Percentiles rank a stretch among this genome's conserved stretches.
Conservation (phyloP, 2,888 invertebrate species). For the Drosophila mimetica region DNA sequence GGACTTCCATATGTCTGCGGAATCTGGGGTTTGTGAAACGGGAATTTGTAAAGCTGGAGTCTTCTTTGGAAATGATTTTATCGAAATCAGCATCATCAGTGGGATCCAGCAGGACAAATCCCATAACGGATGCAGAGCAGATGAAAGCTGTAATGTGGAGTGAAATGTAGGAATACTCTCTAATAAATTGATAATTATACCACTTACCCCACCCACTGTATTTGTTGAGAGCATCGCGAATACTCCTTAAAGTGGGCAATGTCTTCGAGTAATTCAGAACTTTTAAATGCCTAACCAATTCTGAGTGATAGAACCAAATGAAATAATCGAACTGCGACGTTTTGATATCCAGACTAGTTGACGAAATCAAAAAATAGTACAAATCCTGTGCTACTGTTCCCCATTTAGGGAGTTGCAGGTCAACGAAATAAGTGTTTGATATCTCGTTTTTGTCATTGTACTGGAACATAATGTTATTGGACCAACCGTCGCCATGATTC, state of each 20-base stretch:
- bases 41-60: constrained; percentile 51
- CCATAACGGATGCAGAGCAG: constrained; percentile 30
- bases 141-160: constrained; percentile 13
- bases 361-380: constrained; percentile 34
- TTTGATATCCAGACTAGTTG: constrained; percentile 32
- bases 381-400: constrained; percentile 39
- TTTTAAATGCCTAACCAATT: constrained; percentile 29
- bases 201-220: constrained; percentile 41
- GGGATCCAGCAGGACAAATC: constrained; percentile 63
- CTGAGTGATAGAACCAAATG: constrained; percentile 41
- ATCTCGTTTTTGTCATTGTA: constrained; percentile 51
- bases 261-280: constrained; percentile 26
- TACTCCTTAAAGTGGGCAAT: constrained; percentile 29
- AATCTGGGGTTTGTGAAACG: constrained; percentile 72
- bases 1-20: constrained; percentile 63
- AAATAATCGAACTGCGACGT: constrained; percentile 33
- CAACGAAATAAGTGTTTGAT: constrained; percentile 37
- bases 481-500: constrained; percentile 77
- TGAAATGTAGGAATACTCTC: too few relatives aligned
- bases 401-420: constrained; percentile 35
- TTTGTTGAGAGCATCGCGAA: constrained; percentile 27
- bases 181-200: too few relatives aligned
- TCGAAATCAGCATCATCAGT: constrained; percentile 64
- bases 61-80: constrained; percentile 54
- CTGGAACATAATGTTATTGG: constrained; percentile 79